phyloP scores from a whole-genome alignment of 2,888 invertebrate species.

The Drosophila histrio region DNA sequence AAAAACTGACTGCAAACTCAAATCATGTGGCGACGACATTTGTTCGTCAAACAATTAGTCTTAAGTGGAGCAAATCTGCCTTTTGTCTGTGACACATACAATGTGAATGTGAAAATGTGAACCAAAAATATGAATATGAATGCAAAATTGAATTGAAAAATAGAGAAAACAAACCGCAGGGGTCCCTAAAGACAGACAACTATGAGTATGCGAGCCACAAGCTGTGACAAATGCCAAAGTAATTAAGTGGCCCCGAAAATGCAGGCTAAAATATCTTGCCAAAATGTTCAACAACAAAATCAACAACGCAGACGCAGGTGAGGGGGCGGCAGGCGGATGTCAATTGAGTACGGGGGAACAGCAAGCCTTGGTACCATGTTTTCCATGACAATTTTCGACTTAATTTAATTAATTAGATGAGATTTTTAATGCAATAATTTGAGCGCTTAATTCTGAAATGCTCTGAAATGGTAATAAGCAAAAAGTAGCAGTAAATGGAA shows the following conservation, averaged over 20 bases:
- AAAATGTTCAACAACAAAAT: background rate
- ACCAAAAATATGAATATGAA: slow-evolving; percentile 19
- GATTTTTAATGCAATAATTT: slow-evolving; percentile 36
- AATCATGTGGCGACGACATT: background rate
- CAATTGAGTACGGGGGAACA: background rate
- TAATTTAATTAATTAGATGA: slow-evolving; percentile 51
- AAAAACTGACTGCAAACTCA: background rate
- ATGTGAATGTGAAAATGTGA: background rate
- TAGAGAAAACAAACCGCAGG: slow-evolving; percentile 8
- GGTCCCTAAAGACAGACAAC: slow-evolving; percentile 20
- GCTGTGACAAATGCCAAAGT: slow-evolving; percentile 62
- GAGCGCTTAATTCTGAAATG: background rate
- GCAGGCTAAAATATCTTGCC: slow-evolving; percentile 24
- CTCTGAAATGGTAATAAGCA: slow-evolving; percentile 18
- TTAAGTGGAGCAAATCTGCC: slow-evolving; percentile 49
- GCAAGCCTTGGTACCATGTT: slow-evolving; percentile 27
- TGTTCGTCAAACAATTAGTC: slow-evolving; percentile 58
- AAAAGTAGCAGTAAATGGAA: background rate
- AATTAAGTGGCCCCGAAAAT: slow-evolving; percentile 49
- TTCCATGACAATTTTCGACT: slow-evolving; percentile 44
- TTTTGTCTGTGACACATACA: slow-evolving; percentile 41
- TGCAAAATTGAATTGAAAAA: slow-evolving; percentile 8
- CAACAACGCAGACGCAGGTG: slow-evolving; percentile 2
- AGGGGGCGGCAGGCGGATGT: background rate
- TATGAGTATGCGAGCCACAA: slow-evolving; percentile 13